A percentile compares a stretch with the other conserved stretches of the same genome.
phyloP scores from a whole-genome alignment of 2,797 vertebrate genomes.

The Rhinatrema bivittatum region DNA sequence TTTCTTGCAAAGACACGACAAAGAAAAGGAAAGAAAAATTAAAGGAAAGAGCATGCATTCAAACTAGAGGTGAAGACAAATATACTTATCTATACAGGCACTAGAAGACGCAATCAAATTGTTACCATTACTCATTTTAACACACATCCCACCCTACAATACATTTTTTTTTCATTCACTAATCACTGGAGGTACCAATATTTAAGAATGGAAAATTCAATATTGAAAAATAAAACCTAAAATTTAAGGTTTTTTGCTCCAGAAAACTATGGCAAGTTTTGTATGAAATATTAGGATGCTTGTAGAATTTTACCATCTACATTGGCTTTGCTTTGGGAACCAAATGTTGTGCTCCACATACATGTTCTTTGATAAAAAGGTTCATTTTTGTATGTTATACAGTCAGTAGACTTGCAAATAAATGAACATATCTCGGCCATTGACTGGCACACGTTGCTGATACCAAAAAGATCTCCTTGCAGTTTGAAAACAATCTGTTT shows the following conservation, averaged over 20 bases:
- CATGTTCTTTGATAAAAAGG: slow-evolving; percentile 52
- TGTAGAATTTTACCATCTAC: slow-evolving; percentile 63
- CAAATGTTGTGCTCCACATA: slow-evolving; percentile 42
- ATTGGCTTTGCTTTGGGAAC: slow-evolving; percentile 58
- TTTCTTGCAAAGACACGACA: slow-evolving; percentile 64
- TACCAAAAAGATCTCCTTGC: slow-evolving; percentile 57
- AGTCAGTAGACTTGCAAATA: slow-evolving; percentile 63
- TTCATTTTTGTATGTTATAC: slow-evolving; percentile 49
- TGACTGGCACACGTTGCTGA: slow-evolving; percentile 60
- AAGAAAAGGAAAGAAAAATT: slow-evolving; percentile 56
- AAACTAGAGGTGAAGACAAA: slow-evolving; percentile 61
- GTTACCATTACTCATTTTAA: slow-evolving; percentile 59
- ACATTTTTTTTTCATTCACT: slow-evolving; percentile 59
- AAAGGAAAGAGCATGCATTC: slow-evolving; percentile 65
- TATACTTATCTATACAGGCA: slow-evolving; percentile 68
- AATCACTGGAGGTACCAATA: slow-evolving; percentile 73
- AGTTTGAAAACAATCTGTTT: slow-evolving; percentile 56
- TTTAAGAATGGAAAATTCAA: slow-evolving; percentile 66
- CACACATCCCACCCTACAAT: slow-evolving; percentile 59
- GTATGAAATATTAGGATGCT: slow-evolving; percentile 69
- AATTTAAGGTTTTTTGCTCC: slow-evolving; percentile 48
- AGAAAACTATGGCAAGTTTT: slow-evolving; percentile 67
- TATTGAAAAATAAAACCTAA: slow-evolving; percentile 69
- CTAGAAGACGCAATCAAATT: slow-evolving; percentile 64
- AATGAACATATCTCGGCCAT: slow-evolving; percentile 59